phyloP scores from a whole-genome alignment of 2,113 vertebrate species.

The Otis tarda region DNA sequence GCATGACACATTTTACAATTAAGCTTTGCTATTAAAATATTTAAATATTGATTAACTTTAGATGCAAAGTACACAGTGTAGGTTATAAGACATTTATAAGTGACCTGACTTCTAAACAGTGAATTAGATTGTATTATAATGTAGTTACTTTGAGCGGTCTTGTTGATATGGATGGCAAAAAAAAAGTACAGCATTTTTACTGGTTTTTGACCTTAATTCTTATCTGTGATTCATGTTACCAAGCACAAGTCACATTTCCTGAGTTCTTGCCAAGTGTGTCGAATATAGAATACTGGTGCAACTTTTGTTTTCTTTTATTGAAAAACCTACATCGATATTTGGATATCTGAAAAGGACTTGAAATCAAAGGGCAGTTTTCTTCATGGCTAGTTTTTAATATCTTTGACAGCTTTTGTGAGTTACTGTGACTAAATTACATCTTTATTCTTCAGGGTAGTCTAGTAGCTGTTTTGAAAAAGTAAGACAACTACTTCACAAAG shows the following conservation, averaged over 20 bases:
- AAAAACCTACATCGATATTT: neutral
- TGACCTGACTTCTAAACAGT: neutral
- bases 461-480: conserved; percentile 4
- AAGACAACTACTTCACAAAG: neutral
- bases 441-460: neutral
- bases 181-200: neutral
- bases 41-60: neutral
- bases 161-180: neutral
- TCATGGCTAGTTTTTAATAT: neutral
- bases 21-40: neutral
- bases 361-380: neutral
- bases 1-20: neutral
- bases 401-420: neutral
- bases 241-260: neutral
- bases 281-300: neutral
- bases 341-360: neutral
- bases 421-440: neutral
- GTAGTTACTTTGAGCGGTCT: neutral
- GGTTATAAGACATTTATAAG: neutral
- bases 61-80: neutral
- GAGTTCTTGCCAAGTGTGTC: neutral
- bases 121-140: neutral
- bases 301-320: neutral
- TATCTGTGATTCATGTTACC: neutral
- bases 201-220: neutral